These are phyloP conservation scores for Lamprotornis superbus DNA, from an alignment of 2,113 vertebrate species.

Conservation along the genomic window DNA sequence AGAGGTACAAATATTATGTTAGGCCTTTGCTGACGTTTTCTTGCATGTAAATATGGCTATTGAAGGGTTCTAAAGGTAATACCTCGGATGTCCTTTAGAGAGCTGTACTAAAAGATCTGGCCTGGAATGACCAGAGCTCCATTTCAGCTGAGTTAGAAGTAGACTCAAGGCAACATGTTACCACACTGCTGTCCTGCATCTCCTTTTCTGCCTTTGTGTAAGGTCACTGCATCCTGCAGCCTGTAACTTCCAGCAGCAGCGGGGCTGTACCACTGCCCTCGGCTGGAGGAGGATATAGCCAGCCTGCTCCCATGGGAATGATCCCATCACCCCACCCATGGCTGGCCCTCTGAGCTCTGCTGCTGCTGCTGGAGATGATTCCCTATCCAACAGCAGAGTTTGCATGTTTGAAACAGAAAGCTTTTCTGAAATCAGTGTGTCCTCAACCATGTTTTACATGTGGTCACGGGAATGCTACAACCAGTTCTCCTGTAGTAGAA, in stretches of 20 bases:
- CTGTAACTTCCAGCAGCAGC: background rate
- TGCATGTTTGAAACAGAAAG: background rate
- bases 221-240: background rate
- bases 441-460: background rate
- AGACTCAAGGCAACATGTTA: slow-evolving; percentile 46
- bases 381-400: background rate
- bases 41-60: slow-evolving; percentile 54
- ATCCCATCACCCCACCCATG: background rate
- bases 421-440: background rate
- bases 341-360: background rate
- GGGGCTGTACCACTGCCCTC: background rate
- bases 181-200: slow-evolving; percentile 25
- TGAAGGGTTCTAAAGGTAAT: slow-evolving; percentile 57
- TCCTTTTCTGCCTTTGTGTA: slow-evolving; percentile 26
- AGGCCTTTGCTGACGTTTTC: slow-evolving; percentile 49
- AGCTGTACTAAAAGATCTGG: slow-evolving; percentile 2
- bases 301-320: background rate
- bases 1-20: slow-evolving; percentile 51
- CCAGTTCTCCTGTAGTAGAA: slow-evolving; percentile 25
- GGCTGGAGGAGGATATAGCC: background rate
- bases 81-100: slow-evolving; percentile 2
- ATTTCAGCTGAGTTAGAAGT: slow-evolving; percentile 41
- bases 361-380: background rate
- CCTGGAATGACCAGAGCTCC: background rate
- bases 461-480: background rate